Evolutionary conservation across 2,888 invertebrate genomes (phyloP).

Genomic region (Synergus japonicus): DNA sequence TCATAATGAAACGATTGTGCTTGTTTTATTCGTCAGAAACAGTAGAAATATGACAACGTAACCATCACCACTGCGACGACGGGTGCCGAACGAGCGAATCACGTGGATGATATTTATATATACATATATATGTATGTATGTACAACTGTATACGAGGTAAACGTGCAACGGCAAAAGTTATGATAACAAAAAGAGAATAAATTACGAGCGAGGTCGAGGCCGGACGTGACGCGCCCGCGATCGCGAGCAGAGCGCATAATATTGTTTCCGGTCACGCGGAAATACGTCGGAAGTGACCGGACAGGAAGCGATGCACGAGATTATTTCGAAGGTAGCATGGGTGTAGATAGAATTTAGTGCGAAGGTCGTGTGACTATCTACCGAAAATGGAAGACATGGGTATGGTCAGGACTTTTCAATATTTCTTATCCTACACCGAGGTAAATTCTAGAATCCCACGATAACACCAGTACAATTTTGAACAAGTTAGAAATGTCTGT

Average conservation of each 20-base stretch:
- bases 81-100: constrained; percentile 50
- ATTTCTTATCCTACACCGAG: background rate
- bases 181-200: constrained; percentile 41
- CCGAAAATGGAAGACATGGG: constrained; percentile 65
- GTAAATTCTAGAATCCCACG: background rate
- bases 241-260: constrained; percentile 36
- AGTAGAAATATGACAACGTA: constrained; percentile 4
- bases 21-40: constrained; percentile 5
- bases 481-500: too few relatives aligned
- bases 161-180: constrained; percentile 38
- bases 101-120: constrained; percentile 2
- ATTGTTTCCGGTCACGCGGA: constrained; percentile 40
- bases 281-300: constrained; percentile 35
- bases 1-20: background rate
- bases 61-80: constrained; percentile 38
- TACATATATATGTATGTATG: constrained; percentile 6
- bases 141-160: constrained; percentile 35
- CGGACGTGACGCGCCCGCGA: constrained; percentile 34
- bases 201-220: constrained; percentile 41
- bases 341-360: constrained; percentile 24
- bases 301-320: constrained; percentile 36
- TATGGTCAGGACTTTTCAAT: constrained; percentile 48
- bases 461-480: too few relatives aligned
- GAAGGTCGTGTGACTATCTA: constrained; percentile 51
- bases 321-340: constrained; percentile 36